Base-by-base conservation (phyloP, 2,888 invertebrate genomes). In the Orthonevra nobilis region DNA sequence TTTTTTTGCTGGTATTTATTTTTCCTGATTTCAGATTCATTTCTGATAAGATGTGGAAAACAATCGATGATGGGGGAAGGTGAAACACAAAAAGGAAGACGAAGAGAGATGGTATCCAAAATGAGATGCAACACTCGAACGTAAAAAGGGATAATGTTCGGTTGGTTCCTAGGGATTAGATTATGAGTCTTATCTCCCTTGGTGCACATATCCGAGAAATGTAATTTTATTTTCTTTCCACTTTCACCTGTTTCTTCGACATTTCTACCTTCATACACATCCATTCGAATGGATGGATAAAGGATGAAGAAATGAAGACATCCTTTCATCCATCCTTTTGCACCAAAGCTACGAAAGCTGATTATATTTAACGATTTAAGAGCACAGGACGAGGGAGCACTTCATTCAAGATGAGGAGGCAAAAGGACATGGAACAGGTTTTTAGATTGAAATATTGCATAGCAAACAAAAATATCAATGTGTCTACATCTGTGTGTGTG, bases 351-450 rank as follows among this genome's bases (percentile, higher is more conserved):
- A 48, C 32, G 30, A 69, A 75, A 79, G 79, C 79, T 79, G 79
- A 73, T 79, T 79, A 79, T 73, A 30, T 73, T 79, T 68, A 79
- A 79, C 72, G 79, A 79, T 73, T 79, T 79, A 68, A 63, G 61
- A 66, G 60, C 19, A 42, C 26, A 9, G 32, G 7, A 40, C 5
- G n/a, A 6, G 34, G 10, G 36, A n/a, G n/a, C 7, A 30, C 9
- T 26, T 50, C 36, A 28, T 30, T 10, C 44, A 44, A 42, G 40
- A 30, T 30, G 30, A 50, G 28, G 9, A n/a, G n/a, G n/a, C 44
- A 42, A 50, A 61, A 61, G 60, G 61, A 70, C 70, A 61, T 61
- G 60, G 52, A 52, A 48, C 58, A 70, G 36, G 61, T 61, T 64
- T 72, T 68, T 56, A 40, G 56, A 79, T 68, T 73, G 79, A 73